Evolutionary conservation across 2,888 invertebrate genomes (phyloP).

Genomic region (Dasysyrphus albostriatus): DNA sequence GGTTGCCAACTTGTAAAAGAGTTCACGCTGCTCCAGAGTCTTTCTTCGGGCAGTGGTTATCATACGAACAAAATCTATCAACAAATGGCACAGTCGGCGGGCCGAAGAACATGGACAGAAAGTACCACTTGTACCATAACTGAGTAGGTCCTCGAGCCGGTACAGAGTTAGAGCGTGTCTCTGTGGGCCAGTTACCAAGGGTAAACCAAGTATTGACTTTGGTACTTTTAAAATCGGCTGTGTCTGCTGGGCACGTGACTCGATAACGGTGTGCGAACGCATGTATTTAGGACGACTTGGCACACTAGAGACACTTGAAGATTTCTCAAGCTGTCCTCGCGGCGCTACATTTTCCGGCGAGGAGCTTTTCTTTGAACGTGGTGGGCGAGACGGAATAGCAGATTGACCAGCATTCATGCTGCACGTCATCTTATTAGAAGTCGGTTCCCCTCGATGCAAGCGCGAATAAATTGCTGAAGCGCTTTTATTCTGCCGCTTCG

Average conservation of each 20-base stretch:
- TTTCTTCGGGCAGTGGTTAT: constrained; percentile 92
- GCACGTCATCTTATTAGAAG: constrained; percentile 51
- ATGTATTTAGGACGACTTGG: constrained; percentile 83
- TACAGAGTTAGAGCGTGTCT: constrained; percentile 90
- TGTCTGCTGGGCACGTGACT: constrained; percentile 80
- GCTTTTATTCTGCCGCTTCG: constrained; percentile 83
- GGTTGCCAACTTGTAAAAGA: constrained; percentile 87
- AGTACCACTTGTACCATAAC: constrained; percentile 87
- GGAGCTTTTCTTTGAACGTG: constrained; percentile 78
- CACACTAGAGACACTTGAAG: constrained; percentile 77
- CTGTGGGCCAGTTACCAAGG: constrained; percentile 89
- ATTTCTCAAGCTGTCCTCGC: constrained; percentile 62
- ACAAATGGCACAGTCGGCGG: constrained; percentile 88
- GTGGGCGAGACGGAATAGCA: constrained; percentile 77
- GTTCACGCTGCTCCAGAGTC: constrained; percentile 91
- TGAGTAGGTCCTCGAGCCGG: constrained; percentile 90
- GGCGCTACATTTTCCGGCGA: constrained; percentile 73
- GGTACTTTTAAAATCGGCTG: constrained; percentile 81
- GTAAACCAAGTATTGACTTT: constrained; percentile 86
- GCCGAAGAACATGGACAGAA: constrained; percentile 87
- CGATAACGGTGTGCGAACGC: constrained; percentile 84
- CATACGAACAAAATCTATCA: constrained; percentile 91
- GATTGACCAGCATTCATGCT: constrained; percentile 70
- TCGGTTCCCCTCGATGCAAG: constrained; percentile 78
- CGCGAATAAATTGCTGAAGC: constrained; percentile 82